A percentile compares a stretch with the other conserved stretches of the same genome.
Conservation (phyloP, 2,797 vertebrate species). For the Micropoecilia bifurca region DNA sequence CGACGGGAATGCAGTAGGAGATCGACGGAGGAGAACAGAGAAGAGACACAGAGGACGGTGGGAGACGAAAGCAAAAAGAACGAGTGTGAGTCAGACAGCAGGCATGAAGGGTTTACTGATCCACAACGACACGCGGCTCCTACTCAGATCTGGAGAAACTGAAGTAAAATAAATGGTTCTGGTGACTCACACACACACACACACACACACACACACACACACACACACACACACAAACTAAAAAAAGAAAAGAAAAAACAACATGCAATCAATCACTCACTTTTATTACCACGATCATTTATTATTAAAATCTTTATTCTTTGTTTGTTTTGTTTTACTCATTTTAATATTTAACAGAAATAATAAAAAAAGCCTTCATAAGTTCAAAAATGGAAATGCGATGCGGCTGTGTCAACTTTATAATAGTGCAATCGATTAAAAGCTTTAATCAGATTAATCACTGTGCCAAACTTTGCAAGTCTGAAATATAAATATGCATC, state of each 20-base stretch:
- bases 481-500: too few relatives aligned
- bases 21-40: conserved; percentile 9
- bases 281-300: conserved; percentile 1
- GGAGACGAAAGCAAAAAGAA: conserved; percentile 38
- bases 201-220: background rate
- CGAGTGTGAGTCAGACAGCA: conserved; percentile 50
- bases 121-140: conserved; percentile 32
- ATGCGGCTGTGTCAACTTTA: conserved; percentile 48
- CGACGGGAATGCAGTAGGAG: conserved; percentile 4
- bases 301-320: background rate
- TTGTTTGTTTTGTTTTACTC: background rate
- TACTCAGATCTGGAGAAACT: conserved; percentile 5
- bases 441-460: too few relatives aligned
- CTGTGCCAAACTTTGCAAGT: too few relatives aligned
- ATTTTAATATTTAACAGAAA: background rate
- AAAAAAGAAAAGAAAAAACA: background rate
- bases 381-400: conserved; percentile 38
- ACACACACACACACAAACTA: conserved; percentile 8
- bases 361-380: background rate
- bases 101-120: conserved; percentile 30
- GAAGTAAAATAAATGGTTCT: conserved; percentile 17
- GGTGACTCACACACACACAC: conserved; percentile 5
- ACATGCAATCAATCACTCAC: conserved; percentile 8
- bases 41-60: conserved; percentile 39
- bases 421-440: conserved; percentile 23